Evolutionary conservation across 64 coral and sea anemone genomes (phyloP).

Genomic region (Montipora efflorescens): DNA sequence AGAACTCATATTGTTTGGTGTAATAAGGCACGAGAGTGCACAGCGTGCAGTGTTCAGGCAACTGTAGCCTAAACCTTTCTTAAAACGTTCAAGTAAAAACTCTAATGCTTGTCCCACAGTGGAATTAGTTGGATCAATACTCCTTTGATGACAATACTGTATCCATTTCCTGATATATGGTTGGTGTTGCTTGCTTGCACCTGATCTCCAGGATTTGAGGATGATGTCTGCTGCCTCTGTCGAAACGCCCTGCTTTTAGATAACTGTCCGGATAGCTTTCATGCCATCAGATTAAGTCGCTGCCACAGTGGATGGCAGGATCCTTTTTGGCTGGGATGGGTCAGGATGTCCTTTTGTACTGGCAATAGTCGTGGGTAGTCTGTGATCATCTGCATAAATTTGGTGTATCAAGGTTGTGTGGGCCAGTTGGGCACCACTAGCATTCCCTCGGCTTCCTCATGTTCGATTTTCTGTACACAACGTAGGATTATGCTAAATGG

Average conservation of each 20-base stretch:
- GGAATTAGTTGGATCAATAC: background rate
- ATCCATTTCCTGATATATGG: background rate
- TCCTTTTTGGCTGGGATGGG: background rate
- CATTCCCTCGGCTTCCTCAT: constrained; percentile 33
- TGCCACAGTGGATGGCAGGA: background rate
- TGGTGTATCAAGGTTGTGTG: constrained; percentile 47
- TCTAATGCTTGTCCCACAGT: constrained; percentile 9
- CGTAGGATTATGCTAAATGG: background rate
- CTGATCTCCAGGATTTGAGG: background rate
- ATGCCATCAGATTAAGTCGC: constrained; percentile 34
- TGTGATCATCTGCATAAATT: background rate
- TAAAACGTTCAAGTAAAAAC: background rate
- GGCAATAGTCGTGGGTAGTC: too few species aligned
- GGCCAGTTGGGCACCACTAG: constrained; percentile 41
- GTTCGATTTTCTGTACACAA: constrained; percentile 40
- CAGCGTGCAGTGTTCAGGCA: background rate
- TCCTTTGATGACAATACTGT: background rate
- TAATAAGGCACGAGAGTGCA: constrained; percentile 28
- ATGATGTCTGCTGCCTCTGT: background rate
- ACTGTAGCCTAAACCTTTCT: constrained; percentile 32
- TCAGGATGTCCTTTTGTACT: too few species aligned
- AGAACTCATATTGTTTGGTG: background rate
- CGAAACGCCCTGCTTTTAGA: background rate
- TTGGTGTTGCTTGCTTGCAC: background rate
- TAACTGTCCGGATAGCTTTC: constrained; percentile 28